Evolutionary conservation across 1,140 invertebrate genomes (phyloP), one percentile per base, ranked within the genome.

Genomic region (Tyrophagus putrescentiae): DNA sequence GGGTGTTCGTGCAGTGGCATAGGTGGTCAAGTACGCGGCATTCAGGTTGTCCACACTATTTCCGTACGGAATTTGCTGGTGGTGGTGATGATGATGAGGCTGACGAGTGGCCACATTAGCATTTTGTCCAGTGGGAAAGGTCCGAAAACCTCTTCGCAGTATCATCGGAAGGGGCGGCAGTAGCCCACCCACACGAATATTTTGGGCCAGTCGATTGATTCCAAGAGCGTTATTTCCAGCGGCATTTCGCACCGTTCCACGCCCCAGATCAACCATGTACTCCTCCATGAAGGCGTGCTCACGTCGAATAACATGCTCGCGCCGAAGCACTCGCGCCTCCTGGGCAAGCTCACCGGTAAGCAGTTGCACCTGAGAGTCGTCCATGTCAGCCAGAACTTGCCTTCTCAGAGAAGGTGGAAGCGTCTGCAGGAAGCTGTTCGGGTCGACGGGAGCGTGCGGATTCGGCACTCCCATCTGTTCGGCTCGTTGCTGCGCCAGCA

Each of bases 361-460:
- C 23, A 86, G 83, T 21, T 85, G 84, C 65, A 94, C 83, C 71
- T 90, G 85, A 29, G 84, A 87, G 64, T 94, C 88, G 72, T 94
- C 90, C 81, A 92, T 87, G 68, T 94, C 89, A 11, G 87, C 82
- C 11, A 94, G 72, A 45, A 93, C 78, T 60, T 86, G 84, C 71
- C 87, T 86, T 18, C 89, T 75, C 9, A 93, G 73, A 4, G 81
- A 80, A 6, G 85, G 82, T 59, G 87, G 84, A 5, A 94, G 72
- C 61, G 87, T 88, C 67, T 88, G 82, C 69, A 94, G 84, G 70
- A 94, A 91, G 5, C 80, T 83, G 0, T 84, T 84, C 0, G 87
- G 83, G 71, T 92, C 88, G 9, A 89, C 83, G 0, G 87, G 85
- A 71, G 85, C 80, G 62, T 88, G 84, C 1, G 84, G 84, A 72